Base-by-base conservation (phyloP, 2,797 vertebrate species). In the Hydrolagus colliei region DNA sequence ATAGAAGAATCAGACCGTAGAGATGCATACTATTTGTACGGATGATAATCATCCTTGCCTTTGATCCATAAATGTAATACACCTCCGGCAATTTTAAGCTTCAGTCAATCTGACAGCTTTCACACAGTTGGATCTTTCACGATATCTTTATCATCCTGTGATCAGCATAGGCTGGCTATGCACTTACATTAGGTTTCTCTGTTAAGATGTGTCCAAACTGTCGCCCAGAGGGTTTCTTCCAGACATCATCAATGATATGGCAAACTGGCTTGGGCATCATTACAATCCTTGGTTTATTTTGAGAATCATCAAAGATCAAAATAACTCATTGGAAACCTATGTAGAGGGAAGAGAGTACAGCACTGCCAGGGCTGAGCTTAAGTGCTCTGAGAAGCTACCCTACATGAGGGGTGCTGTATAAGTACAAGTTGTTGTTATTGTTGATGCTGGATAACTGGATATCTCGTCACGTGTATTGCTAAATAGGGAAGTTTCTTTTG, bases 191-290 rank as follows among this genome's bases (percentile, higher is more conserved):
- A 8, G 14, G 20, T 76, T 76, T 76, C 41, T 52, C 74, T 9
- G 59, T 76, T 76, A 76, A 76, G 74, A 52, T 52, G 7, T 76
- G 35, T 76, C 74, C 52, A 76, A 76, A 20, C 41, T 76, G 41
- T 52, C 11, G 59, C 41, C 41, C 74, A n/a, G 18, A 41, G 35
- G 2, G 41, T 76, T 76, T 59, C 35, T 16, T 18, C 52, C 52
- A 52, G 20, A 9, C 9, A 41, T 9, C 74, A 52, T 2, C 74
- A 76, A 59, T 76, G n/a, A 76, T 18, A 18, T 76, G 12, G 35
- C 16, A 76, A 76, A 76, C 41, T 76, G 74, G 18, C 41, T 18
- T 20, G 35, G 5, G 4, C 52, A 35, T 76, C 41, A 76, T 59
- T 41, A 16, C 41, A 52, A 52, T 59, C 41, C 16, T 9, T 76